Evolutionary conservation across 1,140 invertebrate genomes (phyloP), one percentile per base, ranked within the genome.

Genomic region (Zelostemma sp.): DNA sequence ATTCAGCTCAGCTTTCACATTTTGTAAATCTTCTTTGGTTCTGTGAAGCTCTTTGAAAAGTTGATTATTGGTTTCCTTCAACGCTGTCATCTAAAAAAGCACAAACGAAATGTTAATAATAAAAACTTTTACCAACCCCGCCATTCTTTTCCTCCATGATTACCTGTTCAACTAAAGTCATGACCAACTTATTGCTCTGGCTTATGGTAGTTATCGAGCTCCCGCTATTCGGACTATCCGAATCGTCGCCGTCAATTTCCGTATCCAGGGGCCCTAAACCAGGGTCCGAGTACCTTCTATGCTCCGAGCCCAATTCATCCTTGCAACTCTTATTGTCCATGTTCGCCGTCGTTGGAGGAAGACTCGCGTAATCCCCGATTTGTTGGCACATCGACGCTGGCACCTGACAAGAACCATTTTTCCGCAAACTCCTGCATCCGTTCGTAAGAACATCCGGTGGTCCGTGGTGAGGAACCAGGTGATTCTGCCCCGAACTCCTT

Each of bases 231-330:
- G 31, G 60, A 35, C 77, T 83, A 19, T 82, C 86, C 16, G 73
- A 80, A 19, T 86, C 85, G 5, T 65, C 87, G 65, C 75, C 63
- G 35, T 68, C 65, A 25, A 53, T 53, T 0, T 72, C 59, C 0
- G 67, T 47, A n/a, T 88, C 84, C 16, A 86, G 83, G 15, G 87
- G 87, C 5, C 79, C 85, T 11, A 88, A 55, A 0, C 88, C 87
- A 61, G 87, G 87, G 78, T 89, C 87, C 0, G 87, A 88, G 60
- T 87, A 88, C 54, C 87, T 78, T 33, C 88, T 77, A 12, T 85
- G 84, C 14, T 84, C 83, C 0, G 77, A 80, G 53, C 68, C 82
- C 8, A 81, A 45, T 41, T 84, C 82, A 3, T 84, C 75, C 0
- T 71, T 56, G 15, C 74, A 73, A 18, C 74, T 72, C 1, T 65